phyloP scores from a whole-genome alignment of 2,888 invertebrate species.

The Acleris cristana region DNA sequence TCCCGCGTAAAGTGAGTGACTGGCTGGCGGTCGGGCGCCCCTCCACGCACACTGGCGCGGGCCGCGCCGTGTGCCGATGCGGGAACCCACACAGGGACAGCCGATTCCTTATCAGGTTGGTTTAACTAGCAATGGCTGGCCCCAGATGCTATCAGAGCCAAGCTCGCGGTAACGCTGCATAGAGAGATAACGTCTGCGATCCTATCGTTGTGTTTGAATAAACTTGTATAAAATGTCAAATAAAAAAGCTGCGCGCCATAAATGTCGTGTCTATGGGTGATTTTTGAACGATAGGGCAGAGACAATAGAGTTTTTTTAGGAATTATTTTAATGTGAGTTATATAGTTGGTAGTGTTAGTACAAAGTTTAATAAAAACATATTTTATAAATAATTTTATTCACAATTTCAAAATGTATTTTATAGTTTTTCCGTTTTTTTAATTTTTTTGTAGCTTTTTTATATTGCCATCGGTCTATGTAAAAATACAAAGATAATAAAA shows the following conservation, averaged over 20 bases:
- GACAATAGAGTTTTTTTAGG: constrained; percentile 30
- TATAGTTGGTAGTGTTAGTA: neutral
- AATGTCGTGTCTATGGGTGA: constrained; percentile 69
- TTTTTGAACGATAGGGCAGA: constrained; percentile 60
- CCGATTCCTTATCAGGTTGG: constrained; percentile 80
- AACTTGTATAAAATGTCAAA: constrained; percentile 84
- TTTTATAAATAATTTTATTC: no score
- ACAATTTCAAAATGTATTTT: no score
- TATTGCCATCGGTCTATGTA: no score
- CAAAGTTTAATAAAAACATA: no score
- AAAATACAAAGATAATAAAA: no score
- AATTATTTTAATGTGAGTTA: constrained; percentile 11
- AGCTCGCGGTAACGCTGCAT: constrained; percentile 84
- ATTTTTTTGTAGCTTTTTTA: no score
- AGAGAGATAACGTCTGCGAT: constrained; percentile 83
- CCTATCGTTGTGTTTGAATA: constrained; percentile 81
- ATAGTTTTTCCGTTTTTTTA: no score
- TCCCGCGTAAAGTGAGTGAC: constrained; percentile 81
- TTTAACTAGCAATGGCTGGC: constrained; percentile 83
- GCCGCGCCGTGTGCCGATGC: constrained; percentile 44
- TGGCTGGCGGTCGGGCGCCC: constrained; percentile 69
- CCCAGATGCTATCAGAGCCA: constrained; percentile 77
- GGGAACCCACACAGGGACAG: constrained; percentile 60
- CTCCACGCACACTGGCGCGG: constrained; percentile 64
- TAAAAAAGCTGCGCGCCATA: constrained; percentile 79